Base-by-base conservation (phyloP, 2,888 invertebrate genomes). In the Dolichopus griseipennis region DNA sequence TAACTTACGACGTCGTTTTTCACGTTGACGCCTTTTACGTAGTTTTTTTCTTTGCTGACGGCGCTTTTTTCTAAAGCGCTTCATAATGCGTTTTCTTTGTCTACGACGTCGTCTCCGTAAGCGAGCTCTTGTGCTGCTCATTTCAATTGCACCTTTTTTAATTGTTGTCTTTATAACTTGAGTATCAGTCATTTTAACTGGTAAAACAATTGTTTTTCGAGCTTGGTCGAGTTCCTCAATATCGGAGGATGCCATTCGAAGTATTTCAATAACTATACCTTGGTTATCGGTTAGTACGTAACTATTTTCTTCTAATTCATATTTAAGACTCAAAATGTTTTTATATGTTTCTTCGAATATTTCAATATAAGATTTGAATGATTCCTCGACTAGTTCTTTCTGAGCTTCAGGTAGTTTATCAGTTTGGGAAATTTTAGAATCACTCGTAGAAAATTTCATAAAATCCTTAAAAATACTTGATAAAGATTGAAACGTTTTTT, bases 401-500 rank as follows among this genome's bases (percentile, higher is more conserved):
- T 52, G 52, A 52, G 18, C 52, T 52, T 52, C 18, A 15, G 15
- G 9, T 6, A 52, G 6, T 64, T 64, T 37, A 6, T 2, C 10
- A 33, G 34, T n/a, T n/a, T 64, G 34, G 5, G 62, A 62, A 2
- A n/a, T 20, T 64, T 64, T 62, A 15, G 43, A 12, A n/a, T 61
- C 65, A 37, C 67, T 34, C 20, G 61, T 27, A 20, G 67, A 34
- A 21, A 69, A 43, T 37, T 69, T 66, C 7, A 67, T 61, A 34
- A 69, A 65, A 4, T 67, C 67, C 33, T 66, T 69, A 7, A 69
- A 43, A 21, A 67, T 67, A 63, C 66, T 62, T 12, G 69, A 66
- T 37, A 69, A 65, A n/a, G 66, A 66, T 15, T 66, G 64, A 37
- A 66, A 67, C 0, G 66, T 68, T 5, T 33, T 68, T 62, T 67